These are phyloP conservation scores for Thyatira batis DNA, from an alignment of 2,888 invertebrate species.

Conservation along the genomic window DNA sequence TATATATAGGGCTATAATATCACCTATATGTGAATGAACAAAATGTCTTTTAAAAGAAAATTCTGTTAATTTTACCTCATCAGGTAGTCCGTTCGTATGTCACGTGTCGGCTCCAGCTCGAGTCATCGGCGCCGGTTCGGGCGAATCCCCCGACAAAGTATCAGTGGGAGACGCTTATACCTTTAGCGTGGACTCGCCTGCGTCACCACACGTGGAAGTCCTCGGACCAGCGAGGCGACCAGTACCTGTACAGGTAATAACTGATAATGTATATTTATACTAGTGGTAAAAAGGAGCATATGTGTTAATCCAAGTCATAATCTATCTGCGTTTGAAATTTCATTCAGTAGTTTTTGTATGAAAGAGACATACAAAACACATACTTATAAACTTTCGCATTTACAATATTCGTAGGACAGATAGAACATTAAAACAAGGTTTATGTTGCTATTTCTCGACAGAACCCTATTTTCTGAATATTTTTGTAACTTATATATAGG, in stretches of 20 bases:
- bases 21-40: too few relatives aligned
- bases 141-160: constrained; percentile 89
- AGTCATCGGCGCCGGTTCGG: constrained; percentile 90
- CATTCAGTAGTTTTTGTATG: too few relatives aligned
- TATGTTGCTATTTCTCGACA: too few relatives aligned
- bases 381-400: too few relatives aligned
- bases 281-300: too few relatives aligned
- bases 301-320: not conserved
- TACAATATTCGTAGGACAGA: too few relatives aligned
- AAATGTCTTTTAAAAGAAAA: too few relatives aligned
- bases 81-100: constrained; percentile 92
- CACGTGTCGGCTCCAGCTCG: constrained; percentile 91
- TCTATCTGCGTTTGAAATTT: not conserved
- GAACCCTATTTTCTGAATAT: too few relatives aligned
- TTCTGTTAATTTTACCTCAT: constrained; percentile 17
- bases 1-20: too few relatives aligned
- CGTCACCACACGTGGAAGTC: constrained; percentile 91
- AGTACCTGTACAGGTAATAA: constrained; percentile 84
- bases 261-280: not conserved
- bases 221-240: constrained; percentile 88
- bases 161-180: constrained; percentile 92
- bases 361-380: too few relatives aligned
- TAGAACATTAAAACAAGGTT: too few relatives aligned
- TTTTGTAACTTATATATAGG: too few relatives aligned
- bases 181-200: constrained; percentile 94